These are phyloP conservation scores for Heliconius congener DNA, from an alignment of 1,140 invertebrate species.

Conservation along the genomic window DNA sequence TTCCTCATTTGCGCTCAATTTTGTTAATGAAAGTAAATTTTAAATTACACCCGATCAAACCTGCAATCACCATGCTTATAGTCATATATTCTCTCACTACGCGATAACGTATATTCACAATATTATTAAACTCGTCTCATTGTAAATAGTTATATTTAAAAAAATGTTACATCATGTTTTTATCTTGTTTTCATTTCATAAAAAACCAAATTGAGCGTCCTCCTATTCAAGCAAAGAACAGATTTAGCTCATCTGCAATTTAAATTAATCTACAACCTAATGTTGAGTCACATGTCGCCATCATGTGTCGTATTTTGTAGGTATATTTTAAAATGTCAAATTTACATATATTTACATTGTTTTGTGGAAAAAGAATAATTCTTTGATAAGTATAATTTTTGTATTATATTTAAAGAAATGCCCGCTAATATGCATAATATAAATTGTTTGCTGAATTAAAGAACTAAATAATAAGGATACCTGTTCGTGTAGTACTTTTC, in stretches of 20 bases:
- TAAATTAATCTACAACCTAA: slow-evolving; percentile 17
- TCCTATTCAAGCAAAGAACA: slow-evolving; percentile 16
- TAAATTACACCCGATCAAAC: too few species aligned
- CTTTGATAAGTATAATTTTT: not conserved
- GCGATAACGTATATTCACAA: too few species aligned
- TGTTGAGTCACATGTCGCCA: slow-evolving; percentile 21
- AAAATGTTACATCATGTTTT: not conserved
- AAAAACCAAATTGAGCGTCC: slow-evolving; percentile 6
- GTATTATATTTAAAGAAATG: not conserved
- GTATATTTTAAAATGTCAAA: not conserved
- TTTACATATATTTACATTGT: not conserved
- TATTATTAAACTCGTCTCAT: not conserved
- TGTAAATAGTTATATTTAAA: not conserved
- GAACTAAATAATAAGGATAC: not conserved
- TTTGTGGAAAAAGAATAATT: not conserved
- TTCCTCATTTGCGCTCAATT: too few species aligned
- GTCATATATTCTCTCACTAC: too few species aligned
- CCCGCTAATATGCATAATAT: too few species aligned
- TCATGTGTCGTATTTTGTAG: slow-evolving; percentile 11
- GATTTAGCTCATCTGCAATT: slow-evolving; percentile 25
- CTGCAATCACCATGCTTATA: too few species aligned
- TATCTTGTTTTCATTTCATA: not conserved
- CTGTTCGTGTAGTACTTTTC: not conserved
- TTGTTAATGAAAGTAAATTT: too few species aligned
- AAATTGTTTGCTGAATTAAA: not conserved